These are phyloP conservation scores for Cricetomys ansorgei DNA, from an alignment of 2,113 vertebrate species.

Conservation along the genomic window DNA sequence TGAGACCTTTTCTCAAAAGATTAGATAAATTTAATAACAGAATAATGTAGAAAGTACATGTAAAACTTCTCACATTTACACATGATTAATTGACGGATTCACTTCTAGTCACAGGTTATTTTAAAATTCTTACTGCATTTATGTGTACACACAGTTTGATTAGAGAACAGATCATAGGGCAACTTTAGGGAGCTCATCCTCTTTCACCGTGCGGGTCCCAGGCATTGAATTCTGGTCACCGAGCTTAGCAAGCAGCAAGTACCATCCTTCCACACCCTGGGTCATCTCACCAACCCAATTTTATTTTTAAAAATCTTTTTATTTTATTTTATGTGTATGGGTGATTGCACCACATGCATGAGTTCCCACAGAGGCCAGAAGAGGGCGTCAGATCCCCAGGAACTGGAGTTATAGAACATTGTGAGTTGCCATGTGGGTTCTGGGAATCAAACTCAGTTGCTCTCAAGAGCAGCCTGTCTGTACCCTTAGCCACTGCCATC, in stretches of 20 bases:
- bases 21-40: neutral
- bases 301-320: neutral
- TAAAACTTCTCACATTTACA: constrained; percentile 8
- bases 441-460: neutral
- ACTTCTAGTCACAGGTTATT: neutral
- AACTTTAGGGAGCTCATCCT: neutral
- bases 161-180: neutral
- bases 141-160: no score
- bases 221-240: neutral
- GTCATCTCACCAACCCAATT: neutral
- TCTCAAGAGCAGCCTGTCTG: neutral
- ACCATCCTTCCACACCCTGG: neutral
- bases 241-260: neutral
- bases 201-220: neutral
- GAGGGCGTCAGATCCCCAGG: neutral
- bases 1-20: neutral
- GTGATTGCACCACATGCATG: neutral
- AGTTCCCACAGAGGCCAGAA: neutral
- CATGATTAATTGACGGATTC: neutral
- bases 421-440: neutral
- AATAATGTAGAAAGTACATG: constrained; percentile 26
- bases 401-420: neutral
- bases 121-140: neutral
- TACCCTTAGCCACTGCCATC: neutral
- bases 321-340: neutral